phyloP scores from a whole-genome alignment of 2,113 vertebrate species.

The Xerus inauris region DNA sequence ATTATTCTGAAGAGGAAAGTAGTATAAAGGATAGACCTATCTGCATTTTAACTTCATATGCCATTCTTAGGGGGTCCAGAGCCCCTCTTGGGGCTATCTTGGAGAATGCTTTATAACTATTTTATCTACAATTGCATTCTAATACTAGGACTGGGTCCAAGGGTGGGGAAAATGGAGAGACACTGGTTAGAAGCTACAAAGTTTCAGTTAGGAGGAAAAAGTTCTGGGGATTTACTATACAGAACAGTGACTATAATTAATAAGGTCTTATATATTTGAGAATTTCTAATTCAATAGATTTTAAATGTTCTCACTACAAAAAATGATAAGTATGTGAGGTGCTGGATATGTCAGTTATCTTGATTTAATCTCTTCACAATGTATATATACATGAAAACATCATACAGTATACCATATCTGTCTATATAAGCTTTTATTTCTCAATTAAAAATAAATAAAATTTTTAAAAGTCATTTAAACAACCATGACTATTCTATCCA shows the following conservation, averaged over 20 bases:
- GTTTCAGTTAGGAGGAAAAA: neutral
- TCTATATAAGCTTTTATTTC: too few relatives aligned
- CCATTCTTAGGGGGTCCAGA: neutral
- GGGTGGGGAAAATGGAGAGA: fast-evolving
- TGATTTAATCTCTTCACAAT: neutral
- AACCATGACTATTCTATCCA: neutral
- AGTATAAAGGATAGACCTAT: neutral
- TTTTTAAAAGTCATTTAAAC: neutral
- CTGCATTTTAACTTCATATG: neutral
- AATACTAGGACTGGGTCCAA: neutral
- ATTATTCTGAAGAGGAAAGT: neutral
- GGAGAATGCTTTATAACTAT: neutral
- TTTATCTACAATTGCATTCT: neutral
- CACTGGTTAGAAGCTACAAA: neutral
- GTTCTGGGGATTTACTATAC: too few relatives aligned
- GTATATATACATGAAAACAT: neutral
- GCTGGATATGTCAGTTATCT: neutral
- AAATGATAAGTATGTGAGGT: neutral
- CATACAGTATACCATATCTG: too few relatives aligned
- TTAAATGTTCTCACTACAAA: neutral
- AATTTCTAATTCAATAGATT: neutral
- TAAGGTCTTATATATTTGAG: neutral
- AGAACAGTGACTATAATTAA: neutral
- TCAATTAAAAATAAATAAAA: neutral
- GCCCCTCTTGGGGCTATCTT: fast-evolving